A percentile compares a stretch with the other conserved stretches of the same genome.
phyloP scores from a whole-genome alignment of 1,140 invertebrate genomes.

The Himalopsyche phryganea region DNA sequence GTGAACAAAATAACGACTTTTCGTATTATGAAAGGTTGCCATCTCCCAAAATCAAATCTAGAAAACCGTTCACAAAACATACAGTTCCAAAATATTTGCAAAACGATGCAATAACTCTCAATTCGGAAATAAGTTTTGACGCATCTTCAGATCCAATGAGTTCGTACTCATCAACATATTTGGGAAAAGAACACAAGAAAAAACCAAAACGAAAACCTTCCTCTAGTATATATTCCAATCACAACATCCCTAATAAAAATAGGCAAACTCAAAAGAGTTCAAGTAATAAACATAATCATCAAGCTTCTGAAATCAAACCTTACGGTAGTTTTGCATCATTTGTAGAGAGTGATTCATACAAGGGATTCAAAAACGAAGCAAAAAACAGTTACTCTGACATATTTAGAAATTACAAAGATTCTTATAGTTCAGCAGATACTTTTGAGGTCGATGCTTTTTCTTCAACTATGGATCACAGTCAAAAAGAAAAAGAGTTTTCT shows the following conservation, averaged over 20 bases:
- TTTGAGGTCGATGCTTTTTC: constrained; percentile 39
- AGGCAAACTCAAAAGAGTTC: constrained; percentile 8
- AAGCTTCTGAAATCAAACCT: constrained; percentile 18
- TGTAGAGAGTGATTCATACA: constrained; percentile 3
- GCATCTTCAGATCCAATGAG: neutral
- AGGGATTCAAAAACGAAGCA: neutral
- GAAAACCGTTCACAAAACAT: too few species aligned
- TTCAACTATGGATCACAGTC: constrained; percentile 38
- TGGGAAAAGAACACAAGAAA: constrained; percentile 3
- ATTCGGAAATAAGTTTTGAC: neutral
- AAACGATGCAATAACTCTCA: neutral
- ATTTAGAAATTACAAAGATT: constrained; percentile 38
- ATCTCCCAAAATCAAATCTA: too few species aligned
- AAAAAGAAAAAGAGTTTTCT: constrained; percentile 1
- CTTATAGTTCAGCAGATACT: constrained; percentile 30
- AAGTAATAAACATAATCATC: constrained; percentile 9
- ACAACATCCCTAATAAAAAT: neutral
- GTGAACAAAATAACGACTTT: too few species aligned
- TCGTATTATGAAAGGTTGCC: too few species aligned
- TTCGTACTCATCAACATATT: constrained; percentile 7
- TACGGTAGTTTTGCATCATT: constrained; percentile 9
- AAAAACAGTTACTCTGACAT: neutral
- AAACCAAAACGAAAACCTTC: constrained; percentile 9
- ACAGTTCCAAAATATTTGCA: neutral
- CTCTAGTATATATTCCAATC: neutral